Evolutionary conservation across 2,888 invertebrate species (phyloP).

Genomic region (Diaphora mendica): DNA sequence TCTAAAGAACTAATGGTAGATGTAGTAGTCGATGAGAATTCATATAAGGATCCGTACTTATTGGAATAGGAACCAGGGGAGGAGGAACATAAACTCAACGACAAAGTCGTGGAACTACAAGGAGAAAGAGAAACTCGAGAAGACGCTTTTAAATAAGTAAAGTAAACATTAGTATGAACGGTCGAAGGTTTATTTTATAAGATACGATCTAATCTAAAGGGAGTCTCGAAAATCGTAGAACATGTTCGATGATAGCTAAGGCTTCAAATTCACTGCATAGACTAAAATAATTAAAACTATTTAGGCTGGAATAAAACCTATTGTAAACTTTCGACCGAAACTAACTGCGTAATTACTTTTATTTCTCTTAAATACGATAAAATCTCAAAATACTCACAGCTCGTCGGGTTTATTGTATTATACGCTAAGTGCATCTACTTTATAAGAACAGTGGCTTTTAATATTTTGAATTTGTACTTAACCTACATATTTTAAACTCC

Average conservation of each 20-base stretch:
- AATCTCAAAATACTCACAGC: conserved; percentile 87
- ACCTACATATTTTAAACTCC: conserved; percentile 78
- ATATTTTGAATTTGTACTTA: conserved; percentile 86
- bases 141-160: conserved; percentile 32
- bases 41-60: conserved; percentile 57
- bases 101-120: conserved; percentile 22
- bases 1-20: conserved; percentile 68
- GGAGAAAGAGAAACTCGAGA: conserved; percentile 22
- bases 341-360: conserved; percentile 71
- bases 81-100: conserved; percentile 58
- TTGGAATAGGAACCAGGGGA: conserved; percentile 80
- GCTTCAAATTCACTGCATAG: conserved; percentile 67
- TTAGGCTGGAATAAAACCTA: conserved; percentile 83
- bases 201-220: conserved; percentile 64
- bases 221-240: conserved; percentile 57
- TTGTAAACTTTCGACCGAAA: conserved; percentile 74
- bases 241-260: conserved; percentile 73
- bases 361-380: conserved; percentile 84
- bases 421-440: conserved; percentile 86
- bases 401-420: conserved; percentile 86
- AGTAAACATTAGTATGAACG: conserved; percentile 47
- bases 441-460: conserved; percentile 85
- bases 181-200: conserved; percentile 60
- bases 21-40: conserved; percentile 65
- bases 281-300: conserved; percentile 76